phyloP scores from a whole-genome alignment of 2,888 invertebrate genomes.

The Craniophora ligustri region DNA sequence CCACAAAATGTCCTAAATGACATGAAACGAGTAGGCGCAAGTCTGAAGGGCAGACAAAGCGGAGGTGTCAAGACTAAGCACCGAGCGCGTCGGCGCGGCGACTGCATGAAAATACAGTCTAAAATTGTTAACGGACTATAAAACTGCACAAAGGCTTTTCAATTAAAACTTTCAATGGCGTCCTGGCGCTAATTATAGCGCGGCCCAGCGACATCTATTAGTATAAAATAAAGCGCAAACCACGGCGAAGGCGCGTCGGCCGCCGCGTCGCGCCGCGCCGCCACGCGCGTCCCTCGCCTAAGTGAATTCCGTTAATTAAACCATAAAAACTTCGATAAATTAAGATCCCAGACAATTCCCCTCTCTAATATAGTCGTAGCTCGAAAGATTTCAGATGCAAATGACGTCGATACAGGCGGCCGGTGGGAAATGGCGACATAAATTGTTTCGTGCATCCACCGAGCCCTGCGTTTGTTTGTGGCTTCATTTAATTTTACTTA shows the following conservation, averaged over 20 bases:
- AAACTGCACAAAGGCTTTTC: constrained; percentile 87
- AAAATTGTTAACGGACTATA: constrained; percentile 82
- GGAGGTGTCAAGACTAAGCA: constrained; percentile 70
- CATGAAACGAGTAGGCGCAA: constrained; percentile 11
- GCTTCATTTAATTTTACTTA: constrained; percentile 80
- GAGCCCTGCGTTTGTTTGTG: constrained; percentile 79
- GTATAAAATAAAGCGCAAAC: constrained; percentile 80
- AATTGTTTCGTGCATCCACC: constrained; percentile 71
- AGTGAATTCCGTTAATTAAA: constrained; percentile 90
- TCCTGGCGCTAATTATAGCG: constrained; percentile 82
- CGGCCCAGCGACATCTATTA: constrained; percentile 81
- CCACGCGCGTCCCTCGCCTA: constrained; percentile 69
- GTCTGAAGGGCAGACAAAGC: constrained; percentile 47
- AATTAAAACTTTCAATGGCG: constrained; percentile 87
- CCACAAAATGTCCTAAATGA: constrained; percentile 10
- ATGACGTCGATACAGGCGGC: constrained; percentile 82
- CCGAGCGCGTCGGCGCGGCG: constrained; percentile 41
- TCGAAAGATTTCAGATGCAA: constrained; percentile 87
- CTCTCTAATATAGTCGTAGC: constrained; percentile 83
- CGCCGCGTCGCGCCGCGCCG: constrained; percentile 53
- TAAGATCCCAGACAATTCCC: constrained; percentile 88
- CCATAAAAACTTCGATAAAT: constrained; percentile 90
- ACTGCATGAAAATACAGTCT: constrained; percentile 73
- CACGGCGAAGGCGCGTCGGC: constrained; percentile 65
- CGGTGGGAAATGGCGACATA: constrained; percentile 72